Percentiles rank a stretch among this genome's conserved stretches.
These are phyloP conservation scores for Opisthocomus hoazin DNA, from an alignment of 2,113 vertebrate genomes.

Conservation along the genomic window DNA sequence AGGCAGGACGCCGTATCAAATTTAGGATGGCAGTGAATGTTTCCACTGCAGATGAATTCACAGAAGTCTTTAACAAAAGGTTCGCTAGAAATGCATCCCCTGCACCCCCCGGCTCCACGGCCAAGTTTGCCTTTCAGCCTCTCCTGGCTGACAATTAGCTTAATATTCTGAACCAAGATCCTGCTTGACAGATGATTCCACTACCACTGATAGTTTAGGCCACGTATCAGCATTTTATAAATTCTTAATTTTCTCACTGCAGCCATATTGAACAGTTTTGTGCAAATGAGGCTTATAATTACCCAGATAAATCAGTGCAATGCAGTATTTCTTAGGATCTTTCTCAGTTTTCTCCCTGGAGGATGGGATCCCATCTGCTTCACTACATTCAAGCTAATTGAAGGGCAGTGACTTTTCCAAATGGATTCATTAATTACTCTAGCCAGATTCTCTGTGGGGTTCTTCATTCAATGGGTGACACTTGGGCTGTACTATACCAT, in stretches of 20 bases:
- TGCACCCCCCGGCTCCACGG: background rate
- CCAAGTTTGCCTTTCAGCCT: conserved; percentile 19
- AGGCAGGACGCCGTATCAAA: background rate
- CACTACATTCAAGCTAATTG: conserved; percentile 70
- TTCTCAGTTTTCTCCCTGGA: conserved; percentile 66
- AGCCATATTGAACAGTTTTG: conserved; percentile 62
- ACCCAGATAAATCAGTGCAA: conserved; percentile 70
- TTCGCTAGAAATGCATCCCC: background rate
- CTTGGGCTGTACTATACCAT: conserved; percentile 45
- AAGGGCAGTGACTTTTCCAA: conserved; percentile 76
- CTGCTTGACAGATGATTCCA: conserved; percentile 23
- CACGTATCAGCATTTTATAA: conserved; percentile 64
- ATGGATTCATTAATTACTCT: conserved; percentile 80
- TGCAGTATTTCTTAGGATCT: conserved; percentile 71
- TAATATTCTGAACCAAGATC: conserved; percentile 21
- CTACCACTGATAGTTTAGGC: conserved; percentile 27
- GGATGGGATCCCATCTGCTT: conserved; percentile 79
- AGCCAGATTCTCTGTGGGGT: conserved; percentile 53
- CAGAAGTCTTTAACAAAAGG: background rate
- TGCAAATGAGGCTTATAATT: conserved; percentile 71
- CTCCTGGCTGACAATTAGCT: conserved; percentile 1
- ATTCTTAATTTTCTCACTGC: conserved; percentile 63
- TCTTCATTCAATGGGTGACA: conserved; percentile 63
- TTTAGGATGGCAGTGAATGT: background rate
- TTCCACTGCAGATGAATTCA: background rate